Base-by-base conservation (phyloP, 2,888 invertebrate species). In the Tetranychus truncatus region DNA sequence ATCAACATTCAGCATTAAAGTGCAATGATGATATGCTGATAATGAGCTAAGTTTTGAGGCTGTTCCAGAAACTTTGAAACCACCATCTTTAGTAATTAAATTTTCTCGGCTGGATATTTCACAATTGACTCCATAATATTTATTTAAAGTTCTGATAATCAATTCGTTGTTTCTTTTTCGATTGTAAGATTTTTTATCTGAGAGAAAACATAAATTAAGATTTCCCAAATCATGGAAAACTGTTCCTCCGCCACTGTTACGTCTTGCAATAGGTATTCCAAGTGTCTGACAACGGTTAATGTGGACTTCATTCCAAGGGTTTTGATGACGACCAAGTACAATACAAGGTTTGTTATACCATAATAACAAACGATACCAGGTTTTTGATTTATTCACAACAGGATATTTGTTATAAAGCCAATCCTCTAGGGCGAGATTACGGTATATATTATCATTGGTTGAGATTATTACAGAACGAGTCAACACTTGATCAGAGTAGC, bases 1-100 rank as follows among this genome's bases (percentile, higher is more conserved):
- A 82, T 93, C 89, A 78, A 90, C 90, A 81, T 91, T 88, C 77
- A 95, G 90, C 82, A 96, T 86, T 79, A 99, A 86, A 5, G 97
- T 97, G 84, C 95, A 95, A 83, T 97, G 97, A 83, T 99, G 97
- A 85, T 97, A 99, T n/a, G 92, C 91, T 81, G 89, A 89, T 11
- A 89, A 87, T 78, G 89, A 87, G 76, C 92, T 92, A 76, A 96
- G 85, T 84, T 94, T 94, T 1, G 95, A 90, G 73, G 97, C 95
- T 74, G 95, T 95, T 79, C 95, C 97, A 80, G 96, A 96, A 80
- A 97, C 87, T 93, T 95, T 78, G 11, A 45, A 72, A 1, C 44
- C 72, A 9, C 44, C 72, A 1, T 72, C 18, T 45, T 44, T 45
- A n/a, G 72, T 45, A 6, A 24, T 44, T 45, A 72, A 18, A 44